Conservation (phyloP, 2,113 vertebrate species). For the Passer domesticus region DNA sequence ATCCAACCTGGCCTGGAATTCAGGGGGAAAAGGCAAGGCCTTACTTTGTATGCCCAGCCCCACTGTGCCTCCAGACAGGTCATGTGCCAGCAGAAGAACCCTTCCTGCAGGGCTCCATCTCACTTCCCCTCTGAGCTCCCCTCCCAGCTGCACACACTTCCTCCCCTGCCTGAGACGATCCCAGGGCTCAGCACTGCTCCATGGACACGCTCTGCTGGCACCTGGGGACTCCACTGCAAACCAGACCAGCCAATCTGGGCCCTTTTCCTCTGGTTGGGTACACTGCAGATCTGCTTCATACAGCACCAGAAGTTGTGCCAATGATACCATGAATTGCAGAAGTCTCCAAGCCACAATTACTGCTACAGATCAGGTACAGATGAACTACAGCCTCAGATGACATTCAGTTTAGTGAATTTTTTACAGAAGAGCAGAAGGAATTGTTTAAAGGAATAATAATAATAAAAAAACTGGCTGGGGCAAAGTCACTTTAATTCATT, state of each 20-base stretch:
- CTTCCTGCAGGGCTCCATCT: not conserved
- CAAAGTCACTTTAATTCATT: not conserved
- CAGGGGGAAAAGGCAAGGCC: not conserved
- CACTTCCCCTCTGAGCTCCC: not conserved
- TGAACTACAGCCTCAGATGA: not conserved
- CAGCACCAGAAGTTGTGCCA: not conserved
- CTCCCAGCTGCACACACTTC: not conserved
- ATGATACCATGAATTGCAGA: not conserved
- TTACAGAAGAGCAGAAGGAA: not conserved
- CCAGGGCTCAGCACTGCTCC: not conserved
- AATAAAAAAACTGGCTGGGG: not conserved
- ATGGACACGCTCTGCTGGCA: rapidly evolving
- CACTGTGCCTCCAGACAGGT: not conserved
- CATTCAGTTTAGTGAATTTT: not conserved
- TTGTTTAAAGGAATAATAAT: not conserved
- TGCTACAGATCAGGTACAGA: not conserved
- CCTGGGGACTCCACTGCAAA: not conserved
- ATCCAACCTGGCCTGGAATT: not conserved
- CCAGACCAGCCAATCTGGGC: not conserved
- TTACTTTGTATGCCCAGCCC: no score
- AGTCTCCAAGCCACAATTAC: not conserved
- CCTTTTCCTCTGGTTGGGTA: not conserved
- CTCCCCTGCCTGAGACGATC: not conserved
- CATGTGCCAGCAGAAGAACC: not conserved
- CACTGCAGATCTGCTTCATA: not conserved